Conservation (phyloP, 1,140 invertebrate species). For the Chionoecetes opilio region DNA sequence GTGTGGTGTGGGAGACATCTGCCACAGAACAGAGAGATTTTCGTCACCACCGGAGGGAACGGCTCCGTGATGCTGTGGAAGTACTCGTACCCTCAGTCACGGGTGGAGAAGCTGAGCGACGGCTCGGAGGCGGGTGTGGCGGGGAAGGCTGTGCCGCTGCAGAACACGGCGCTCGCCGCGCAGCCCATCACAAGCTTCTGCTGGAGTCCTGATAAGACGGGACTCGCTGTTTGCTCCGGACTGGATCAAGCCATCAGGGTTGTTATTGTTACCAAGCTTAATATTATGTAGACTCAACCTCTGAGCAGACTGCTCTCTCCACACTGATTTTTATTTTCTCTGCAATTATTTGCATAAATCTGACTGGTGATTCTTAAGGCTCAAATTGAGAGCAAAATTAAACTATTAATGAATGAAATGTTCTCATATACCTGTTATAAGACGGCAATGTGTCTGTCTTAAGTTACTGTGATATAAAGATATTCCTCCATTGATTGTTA, state of each 20-base stretch:
- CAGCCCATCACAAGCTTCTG: conserved; percentile 95
- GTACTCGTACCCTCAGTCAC: conserved; percentile 94
- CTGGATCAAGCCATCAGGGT: conserved; percentile 97
- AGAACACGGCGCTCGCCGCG: conserved; percentile 91
- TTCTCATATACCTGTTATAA: background rate
- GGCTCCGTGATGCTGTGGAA: conserved; percentile 96
- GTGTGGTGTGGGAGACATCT: conserved; percentile 94
- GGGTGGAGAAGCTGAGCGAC: conserved; percentile 88
- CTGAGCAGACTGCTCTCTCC: background rate
- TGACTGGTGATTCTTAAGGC: background rate
- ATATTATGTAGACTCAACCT: conserved; percentile 84
- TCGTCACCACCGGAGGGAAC: conserved; percentile 94
- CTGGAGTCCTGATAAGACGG: conserved; percentile 96
- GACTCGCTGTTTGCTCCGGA: conserved; percentile 93
- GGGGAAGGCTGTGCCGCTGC: conserved; percentile 90
- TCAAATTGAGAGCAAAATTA: background rate
- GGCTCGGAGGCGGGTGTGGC: conserved; percentile 89
- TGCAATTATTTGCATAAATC: background rate
- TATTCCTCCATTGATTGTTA: background rate
- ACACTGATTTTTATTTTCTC: background rate
- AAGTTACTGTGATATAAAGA: background rate
- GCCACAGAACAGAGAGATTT: conserved; percentile 97
- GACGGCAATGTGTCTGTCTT: background rate
- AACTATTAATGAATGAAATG: too few species aligned
- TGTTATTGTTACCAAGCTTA: conserved; percentile 95